Percentiles rank a stretch among this genome's conserved stretches.
Conservation (phyloP, 2,113 vertebrate genomes). For the Ceyx melanurus region DNA sequence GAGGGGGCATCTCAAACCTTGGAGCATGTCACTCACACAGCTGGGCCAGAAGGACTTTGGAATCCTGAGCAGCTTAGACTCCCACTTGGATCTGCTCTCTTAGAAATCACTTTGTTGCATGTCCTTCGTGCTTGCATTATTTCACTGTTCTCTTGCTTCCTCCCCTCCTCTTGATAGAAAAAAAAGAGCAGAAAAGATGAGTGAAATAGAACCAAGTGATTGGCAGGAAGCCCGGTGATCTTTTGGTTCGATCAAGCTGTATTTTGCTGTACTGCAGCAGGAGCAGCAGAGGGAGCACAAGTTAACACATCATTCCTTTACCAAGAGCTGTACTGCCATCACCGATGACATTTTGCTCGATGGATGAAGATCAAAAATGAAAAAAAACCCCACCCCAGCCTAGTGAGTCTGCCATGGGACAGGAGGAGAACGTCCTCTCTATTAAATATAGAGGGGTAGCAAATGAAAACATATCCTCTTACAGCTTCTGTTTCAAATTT, state of each 20-base stretch:
- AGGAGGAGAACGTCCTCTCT: neutral
- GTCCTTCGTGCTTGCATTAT: fast-evolving
- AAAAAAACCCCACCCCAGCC: neutral
- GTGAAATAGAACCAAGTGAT: fast-evolving
- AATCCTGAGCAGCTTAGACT: fast-evolving
- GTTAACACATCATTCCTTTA: conserved; percentile 30
- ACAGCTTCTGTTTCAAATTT: conserved; percentile 18
- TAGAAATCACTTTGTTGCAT: neutral
- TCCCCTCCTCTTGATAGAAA: too few species aligned
- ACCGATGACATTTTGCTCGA: neutral
- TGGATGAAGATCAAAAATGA: neutral
- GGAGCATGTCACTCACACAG: fast-evolving
- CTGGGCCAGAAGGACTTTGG: neutral
- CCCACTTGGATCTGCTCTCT: neutral
- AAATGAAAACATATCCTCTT: neutral
- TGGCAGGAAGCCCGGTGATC: neutral
- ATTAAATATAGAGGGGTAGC: neutral
- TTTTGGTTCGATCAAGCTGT: neutral
- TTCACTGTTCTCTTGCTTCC: neutral
- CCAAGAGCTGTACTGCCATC: neutral
- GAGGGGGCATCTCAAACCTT: neutral
- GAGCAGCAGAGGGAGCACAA: conserved; percentile 71
- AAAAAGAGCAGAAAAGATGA: neutral
- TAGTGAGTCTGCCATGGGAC: neutral
- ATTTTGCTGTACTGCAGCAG: conserved; percentile 51